A percentile compares a stretch with the other conserved stretches of the same genome.
Evolutionary conservation across 2,888 invertebrate genomes (phyloP).

Genomic region (Drosophila paucipuncta): DNA sequence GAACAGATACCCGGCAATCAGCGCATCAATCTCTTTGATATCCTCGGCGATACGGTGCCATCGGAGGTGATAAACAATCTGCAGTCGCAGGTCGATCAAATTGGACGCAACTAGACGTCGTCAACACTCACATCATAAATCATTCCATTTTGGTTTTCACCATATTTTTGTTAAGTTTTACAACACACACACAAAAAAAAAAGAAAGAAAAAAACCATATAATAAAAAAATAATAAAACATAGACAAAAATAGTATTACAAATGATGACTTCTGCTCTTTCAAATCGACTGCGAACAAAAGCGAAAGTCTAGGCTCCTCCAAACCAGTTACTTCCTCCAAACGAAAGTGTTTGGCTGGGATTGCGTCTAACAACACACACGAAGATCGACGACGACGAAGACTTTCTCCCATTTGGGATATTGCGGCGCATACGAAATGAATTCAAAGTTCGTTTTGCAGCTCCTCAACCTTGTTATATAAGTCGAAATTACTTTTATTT

Average conservation of each 20-base stretch:
- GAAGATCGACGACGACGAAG: constrained; percentile 7
- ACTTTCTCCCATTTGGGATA: constrained; percentile 57
- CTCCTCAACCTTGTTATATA: constrained; percentile 80
- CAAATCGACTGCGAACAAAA: constrained; percentile 19
- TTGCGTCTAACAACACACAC: constrained; percentile 34
- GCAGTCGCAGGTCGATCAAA: constrained; percentile 93
- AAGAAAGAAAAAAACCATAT: constrained; percentile 19
- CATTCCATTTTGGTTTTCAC: constrained; percentile 49
- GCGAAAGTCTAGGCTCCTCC: constrained; percentile 73
- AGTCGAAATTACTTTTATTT: constrained; percentile 35
- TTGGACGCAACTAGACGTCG: constrained; percentile 88
- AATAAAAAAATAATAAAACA: constrained; percentile 24
- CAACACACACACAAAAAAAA: constrained; percentile 24
- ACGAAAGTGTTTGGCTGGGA: constrained; percentile 39
- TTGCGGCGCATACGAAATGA: constrained; percentile 56
- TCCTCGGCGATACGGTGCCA: constrained; percentile 94
- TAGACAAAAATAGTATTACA: constrained; percentile 38
- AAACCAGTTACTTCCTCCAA: constrained; percentile 74
- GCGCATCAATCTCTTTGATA: constrained; percentile 93
- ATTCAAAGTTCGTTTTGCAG: constrained; percentile 41
- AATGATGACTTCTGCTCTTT: constrained; percentile 36
- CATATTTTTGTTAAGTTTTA: constrained; percentile 69
- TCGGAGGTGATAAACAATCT: constrained; percentile 95
- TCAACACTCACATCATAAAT: constrained; percentile 21
- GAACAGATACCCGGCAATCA: constrained; percentile 95